These are phyloP conservation scores for Xiphias gladius DNA, from an alignment of 2,113 vertebrate genomes.

Conservation along the genomic window DNA sequence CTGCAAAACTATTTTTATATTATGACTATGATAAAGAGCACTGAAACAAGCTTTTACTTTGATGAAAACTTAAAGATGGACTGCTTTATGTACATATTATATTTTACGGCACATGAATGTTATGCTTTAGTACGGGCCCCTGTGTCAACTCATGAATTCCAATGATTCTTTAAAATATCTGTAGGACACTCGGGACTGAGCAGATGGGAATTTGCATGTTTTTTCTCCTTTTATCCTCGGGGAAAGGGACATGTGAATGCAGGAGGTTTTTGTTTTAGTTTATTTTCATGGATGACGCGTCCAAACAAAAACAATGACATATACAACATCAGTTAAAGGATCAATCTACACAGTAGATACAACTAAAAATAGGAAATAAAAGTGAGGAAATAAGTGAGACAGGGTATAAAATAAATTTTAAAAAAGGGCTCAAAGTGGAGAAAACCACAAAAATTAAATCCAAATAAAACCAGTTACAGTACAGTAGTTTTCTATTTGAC, in stretches of 20 bases:
- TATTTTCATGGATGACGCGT: constrained; percentile 1
- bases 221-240: not conserved
- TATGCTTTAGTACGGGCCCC: not conserved
- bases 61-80: not conserved
- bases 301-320: not conserved
- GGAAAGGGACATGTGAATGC: not conserved
- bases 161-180: not conserved
- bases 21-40: not conserved
- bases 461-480: not conserved
- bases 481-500: not conserved
- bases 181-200: not conserved
- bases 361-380: not conserved
- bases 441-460: not conserved
- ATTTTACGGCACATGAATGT: not conserved
- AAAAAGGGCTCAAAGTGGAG: not conserved
- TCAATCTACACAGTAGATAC: not conserved
- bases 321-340: not conserved
- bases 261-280: not conserved
- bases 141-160: not conserved
- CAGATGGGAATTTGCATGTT: not conserved
- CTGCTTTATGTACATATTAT: not conserved
- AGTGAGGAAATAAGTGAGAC: constrained; percentile 7
- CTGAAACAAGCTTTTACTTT: constrained; percentile 4
- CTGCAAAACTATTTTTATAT: not conserved
- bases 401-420: not conserved